A percentile compares a stretch with the other conserved stretches of the same genome.
These are phyloP conservation scores for Pollenia griseotomentosa DNA, from an alignment of 2,888 invertebrate genomes.

Conservation along the genomic window DNA sequence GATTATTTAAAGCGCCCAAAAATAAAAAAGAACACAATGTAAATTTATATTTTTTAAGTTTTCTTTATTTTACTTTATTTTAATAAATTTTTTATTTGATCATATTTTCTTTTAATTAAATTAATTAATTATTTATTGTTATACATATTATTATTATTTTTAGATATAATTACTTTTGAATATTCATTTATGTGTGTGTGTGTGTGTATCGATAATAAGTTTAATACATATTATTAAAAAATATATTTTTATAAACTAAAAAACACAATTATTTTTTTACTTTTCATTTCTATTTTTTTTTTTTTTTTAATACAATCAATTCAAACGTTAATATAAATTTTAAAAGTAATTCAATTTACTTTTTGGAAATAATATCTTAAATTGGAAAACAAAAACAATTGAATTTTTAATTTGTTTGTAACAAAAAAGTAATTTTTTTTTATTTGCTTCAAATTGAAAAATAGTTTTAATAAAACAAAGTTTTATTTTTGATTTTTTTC, in stretches of 20 bases:
- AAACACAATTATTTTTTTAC: constrained; percentile 52
- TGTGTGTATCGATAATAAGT: constrained; percentile 54
- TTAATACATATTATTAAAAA: constrained; percentile 61
- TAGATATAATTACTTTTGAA: constrained; percentile 55
- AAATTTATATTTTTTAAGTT: background rate
- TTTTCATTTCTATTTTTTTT: constrained; percentile 19
- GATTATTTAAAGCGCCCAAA: no score
- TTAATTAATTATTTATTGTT: constrained; percentile 48
- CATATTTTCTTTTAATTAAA: constrained; percentile 42
- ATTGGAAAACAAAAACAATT: constrained; percentile 5
- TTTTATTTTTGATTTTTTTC: constrained; percentile 15
- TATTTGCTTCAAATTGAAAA: no score
- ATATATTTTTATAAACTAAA: constrained; percentile 43
- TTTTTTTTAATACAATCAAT: constrained; percentile 61
- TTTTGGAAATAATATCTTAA: constrained; percentile 1
- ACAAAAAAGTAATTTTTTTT: constrained; percentile 10
- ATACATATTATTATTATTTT: constrained; percentile 1
- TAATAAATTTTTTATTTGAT: constrained; percentile 47
- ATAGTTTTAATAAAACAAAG: background rate
- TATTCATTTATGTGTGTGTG: constrained; percentile 52
- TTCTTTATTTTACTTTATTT: constrained; percentile 38
- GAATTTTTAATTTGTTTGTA: constrained; percentile 33
- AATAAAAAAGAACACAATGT: no score
- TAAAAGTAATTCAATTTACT: no score
- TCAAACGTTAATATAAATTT: constrained; percentile 43